Conservation (phyloP, 2,888 invertebrate species). For the Vanessa cardui region DNA sequence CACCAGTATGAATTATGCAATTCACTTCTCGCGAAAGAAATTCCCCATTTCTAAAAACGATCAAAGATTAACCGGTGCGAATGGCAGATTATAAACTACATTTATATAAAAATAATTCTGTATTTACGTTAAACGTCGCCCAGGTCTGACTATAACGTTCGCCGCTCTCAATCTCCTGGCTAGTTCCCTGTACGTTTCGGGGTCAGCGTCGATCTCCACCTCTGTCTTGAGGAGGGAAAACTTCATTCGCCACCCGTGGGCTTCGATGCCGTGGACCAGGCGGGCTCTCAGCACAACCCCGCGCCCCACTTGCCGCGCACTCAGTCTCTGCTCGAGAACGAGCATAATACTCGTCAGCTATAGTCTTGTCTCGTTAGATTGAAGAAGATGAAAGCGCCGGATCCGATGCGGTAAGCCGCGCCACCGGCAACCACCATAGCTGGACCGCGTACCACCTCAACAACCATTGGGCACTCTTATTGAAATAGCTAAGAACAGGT, state of each 20-base stretch:
- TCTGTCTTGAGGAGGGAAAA: slow-evolving; percentile 72
- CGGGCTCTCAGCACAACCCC: slow-evolving; percentile 70
- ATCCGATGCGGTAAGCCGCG: slow-evolving; percentile 63
- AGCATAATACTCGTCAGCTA: slow-evolving; percentile 81
- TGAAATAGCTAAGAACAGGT: slow-evolving; percentile 43
- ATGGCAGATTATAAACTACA: neutral
- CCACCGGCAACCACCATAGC: slow-evolving; percentile 74
- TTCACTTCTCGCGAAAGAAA: too few relatives aligned
- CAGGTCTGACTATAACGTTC: slow-evolving; percentile 68
- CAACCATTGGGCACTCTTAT: slow-evolving; percentile 70
- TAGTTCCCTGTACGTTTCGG: slow-evolving; percentile 65
- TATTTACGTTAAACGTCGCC: slow-evolving; percentile 69
- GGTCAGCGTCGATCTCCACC: slow-evolving; percentile 75
- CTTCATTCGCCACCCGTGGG: slow-evolving; percentile 76
- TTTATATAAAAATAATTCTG: slow-evolving; percentile 27
- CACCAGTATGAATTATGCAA: neutral
- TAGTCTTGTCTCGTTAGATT: slow-evolving; percentile 78
- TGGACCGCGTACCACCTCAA: slow-evolving; percentile 63
- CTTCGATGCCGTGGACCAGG: slow-evolving; percentile 70
- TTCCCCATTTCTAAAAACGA: too few relatives aligned
- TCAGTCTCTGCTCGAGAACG: slow-evolving; percentile 79
- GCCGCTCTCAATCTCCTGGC: slow-evolving; percentile 68
- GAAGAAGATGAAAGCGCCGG: slow-evolving; percentile 76
- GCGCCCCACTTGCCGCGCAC: slow-evolving; percentile 67
- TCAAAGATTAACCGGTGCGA: neutral